phyloP scores from a whole-genome alignment of 2,797 vertebrate species.

The Falco concolor region DNA sequence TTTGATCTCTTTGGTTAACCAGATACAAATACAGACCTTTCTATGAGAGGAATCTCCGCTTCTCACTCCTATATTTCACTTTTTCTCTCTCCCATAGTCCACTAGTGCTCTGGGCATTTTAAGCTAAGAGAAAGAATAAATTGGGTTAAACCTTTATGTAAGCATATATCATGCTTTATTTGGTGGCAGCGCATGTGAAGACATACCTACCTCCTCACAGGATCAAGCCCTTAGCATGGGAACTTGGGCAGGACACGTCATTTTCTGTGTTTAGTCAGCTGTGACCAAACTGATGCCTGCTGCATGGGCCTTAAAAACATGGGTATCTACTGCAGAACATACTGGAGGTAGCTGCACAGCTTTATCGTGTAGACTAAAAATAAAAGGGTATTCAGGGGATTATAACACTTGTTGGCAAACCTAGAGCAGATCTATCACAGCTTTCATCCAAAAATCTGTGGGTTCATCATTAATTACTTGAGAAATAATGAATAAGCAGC shows the following conservation, averaged over 20 bases:
- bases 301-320: background rate
- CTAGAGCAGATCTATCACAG: background rate
- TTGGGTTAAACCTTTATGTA: background rate
- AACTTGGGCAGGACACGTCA: background rate
- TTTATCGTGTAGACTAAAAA: background rate
- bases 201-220: background rate
- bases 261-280: background rate
- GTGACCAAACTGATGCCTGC: background rate
- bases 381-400: background rate
- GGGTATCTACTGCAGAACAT: background rate
- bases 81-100: background rate
- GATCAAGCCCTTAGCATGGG: background rate
- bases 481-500: background rate
- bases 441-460: background rate
- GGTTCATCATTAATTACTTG: background rate
- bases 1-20: background rate
- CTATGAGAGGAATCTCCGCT: background rate
- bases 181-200: background rate
- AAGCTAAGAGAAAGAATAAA: background rate
- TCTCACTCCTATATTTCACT: background rate
- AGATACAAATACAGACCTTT: background rate
- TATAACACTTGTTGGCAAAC: background rate
- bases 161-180: background rate
- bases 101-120: background rate
- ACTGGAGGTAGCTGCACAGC: background rate